Base-by-base conservation (phyloP, 2,797 vertebrate genomes). In the Pantherophis vulpinus region DNA sequence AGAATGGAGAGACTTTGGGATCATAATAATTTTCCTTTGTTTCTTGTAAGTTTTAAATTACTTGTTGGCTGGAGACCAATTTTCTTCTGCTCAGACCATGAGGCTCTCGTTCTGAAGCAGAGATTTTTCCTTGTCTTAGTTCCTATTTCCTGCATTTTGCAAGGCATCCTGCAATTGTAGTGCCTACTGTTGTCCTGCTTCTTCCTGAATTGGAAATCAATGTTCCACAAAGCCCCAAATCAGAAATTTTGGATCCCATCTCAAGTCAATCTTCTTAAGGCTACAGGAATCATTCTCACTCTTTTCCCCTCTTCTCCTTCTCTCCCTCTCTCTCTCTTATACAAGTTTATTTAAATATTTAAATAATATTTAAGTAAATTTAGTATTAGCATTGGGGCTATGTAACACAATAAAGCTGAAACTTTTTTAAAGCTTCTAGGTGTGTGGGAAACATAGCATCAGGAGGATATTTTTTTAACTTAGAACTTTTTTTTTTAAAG, bases 11-110 rank as follows among this genome's bases (percentile, higher is more conserved):
- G 94, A 94, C 92, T 94, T 95, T 88, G 86, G 86, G 94, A 91
- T 96, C 91, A 79, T 47, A 94, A 87, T 89, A 87, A 88, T 89
- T 94, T 91, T 3, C n/a, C 86, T 96, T 95, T 93, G 83, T 94
- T 95, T 93, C 94, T 96, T 94, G 94, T 96, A 96, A 60, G 91
- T 3, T 96, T 92, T 87, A 95, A 92, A 74, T 87, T 93, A 95
- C 90, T 93, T 58, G 86, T 91, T 94, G 95, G 90, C 61, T 96
- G 27, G 60, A 55, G 89, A 47, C 59, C n/a, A 91, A 93, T 88
- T 94, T 95, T 93, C 54, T 29, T 93, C 90, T 56, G 59, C 88
- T 63, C 56, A 59, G 58, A 93, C 54, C 56, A 93, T 92, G 54
- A 87, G 88, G 0, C 29, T 93, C 32, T 89, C 23, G 70, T 86